A percentile compares a stretch with the other conserved stretches of the same genome.
Conservation (phyloP, 2,888 invertebrate species). For the Noctua fimbriata region DNA sequence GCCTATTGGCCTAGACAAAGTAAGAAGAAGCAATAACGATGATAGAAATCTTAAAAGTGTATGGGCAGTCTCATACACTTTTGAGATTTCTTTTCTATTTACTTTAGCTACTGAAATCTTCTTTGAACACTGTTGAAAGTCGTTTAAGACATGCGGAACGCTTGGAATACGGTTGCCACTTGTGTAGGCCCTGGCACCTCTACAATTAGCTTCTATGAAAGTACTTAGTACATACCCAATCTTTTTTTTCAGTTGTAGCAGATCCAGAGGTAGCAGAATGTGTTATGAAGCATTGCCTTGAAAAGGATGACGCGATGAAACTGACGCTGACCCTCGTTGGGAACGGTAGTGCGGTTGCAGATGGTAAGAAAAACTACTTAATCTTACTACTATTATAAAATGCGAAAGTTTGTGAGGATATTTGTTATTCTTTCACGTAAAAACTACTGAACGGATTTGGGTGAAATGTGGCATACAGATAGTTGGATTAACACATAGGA, state of each 20-base stretch:
- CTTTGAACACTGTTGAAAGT: too few relatives aligned
- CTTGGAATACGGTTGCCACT: background rate
- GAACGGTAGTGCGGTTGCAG: conserved; percentile 66
- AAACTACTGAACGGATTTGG: too few relatives aligned
- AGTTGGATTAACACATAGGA: too few relatives aligned
- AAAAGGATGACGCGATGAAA: conserved; percentile 71
- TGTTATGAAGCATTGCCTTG: conserved; percentile 71
- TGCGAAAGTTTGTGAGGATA: too few relatives aligned
- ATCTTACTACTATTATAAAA: too few relatives aligned
- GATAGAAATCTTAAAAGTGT: too few relatives aligned
- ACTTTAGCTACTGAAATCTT: too few relatives aligned
- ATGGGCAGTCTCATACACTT: too few relatives aligned
- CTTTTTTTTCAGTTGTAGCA: conserved; percentile 50
- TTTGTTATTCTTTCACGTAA: too few relatives aligned
- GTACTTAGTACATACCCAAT: background rate
- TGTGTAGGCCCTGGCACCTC: background rate
- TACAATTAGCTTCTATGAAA: background rate
- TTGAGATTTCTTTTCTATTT: too few relatives aligned
- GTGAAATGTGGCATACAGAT: too few relatives aligned
- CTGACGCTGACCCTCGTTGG: conserved; percentile 59
- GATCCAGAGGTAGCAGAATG: conserved; percentile 70
- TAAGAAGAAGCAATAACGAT: too few relatives aligned
- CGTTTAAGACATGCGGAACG: background rate
- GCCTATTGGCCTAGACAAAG: background rate
- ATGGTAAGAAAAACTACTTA: conserved; percentile 51